These are phyloP conservation scores for Eucidaris tribuloides DNA, from an alignment of 35 echinoderm and acorn worm species.

Conservation along the genomic window DNA sequence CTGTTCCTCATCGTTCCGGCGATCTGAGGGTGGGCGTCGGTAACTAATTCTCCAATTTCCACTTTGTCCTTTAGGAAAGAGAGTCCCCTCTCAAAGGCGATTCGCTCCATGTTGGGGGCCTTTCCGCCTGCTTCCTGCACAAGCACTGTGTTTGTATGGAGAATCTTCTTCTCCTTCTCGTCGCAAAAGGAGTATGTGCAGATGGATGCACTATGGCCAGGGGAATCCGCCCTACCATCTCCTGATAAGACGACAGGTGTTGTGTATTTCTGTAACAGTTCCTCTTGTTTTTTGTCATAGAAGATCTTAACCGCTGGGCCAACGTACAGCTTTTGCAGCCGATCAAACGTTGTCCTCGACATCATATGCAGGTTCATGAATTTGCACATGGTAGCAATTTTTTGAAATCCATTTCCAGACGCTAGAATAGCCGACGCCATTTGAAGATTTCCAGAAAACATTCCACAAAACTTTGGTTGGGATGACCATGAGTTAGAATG, in stretches of 20 bases:
- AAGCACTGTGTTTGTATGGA: slow-evolving; percentile 12
- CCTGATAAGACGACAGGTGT: slow-evolving; percentile 1
- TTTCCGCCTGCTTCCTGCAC: slow-evolving; percentile 30
- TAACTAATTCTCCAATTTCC: slow-evolving; percentile 22
- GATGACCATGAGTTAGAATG: slow-evolving; percentile 6
- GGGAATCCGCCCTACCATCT: slow-evolving; percentile 34
- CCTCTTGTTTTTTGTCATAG: not conserved
- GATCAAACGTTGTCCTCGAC: not conserved
- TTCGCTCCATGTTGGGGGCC: slow-evolving; percentile 34
- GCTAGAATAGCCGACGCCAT: slow-evolving; percentile 24
- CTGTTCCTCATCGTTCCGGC: slow-evolving; percentile 11
- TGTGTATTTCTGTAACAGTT: not conserved
- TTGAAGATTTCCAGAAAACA: slow-evolving; percentile 24
- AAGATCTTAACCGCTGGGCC: slow-evolving; percentile 4
- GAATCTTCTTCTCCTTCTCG: not conserved
- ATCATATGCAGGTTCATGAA: slow-evolving; percentile 1
- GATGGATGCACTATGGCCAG: slow-evolving; percentile 27
- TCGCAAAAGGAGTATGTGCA: slow-evolving; percentile 46
- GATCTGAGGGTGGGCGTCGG: slow-evolving; percentile 45
- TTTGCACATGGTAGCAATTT: not conserved
- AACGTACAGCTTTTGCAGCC: slow-evolving; percentile 22
- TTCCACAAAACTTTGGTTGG: slow-evolving; percentile 1
- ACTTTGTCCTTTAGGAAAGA: slow-evolving; percentile 12
- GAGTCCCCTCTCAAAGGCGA: slow-evolving; percentile 4
- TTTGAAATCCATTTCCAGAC: slow-evolving; percentile 29